These are phyloP conservation scores for Aplidium turbinatum DNA, from an alignment of 23 tunicate species.

Conservation along the genomic window DNA sequence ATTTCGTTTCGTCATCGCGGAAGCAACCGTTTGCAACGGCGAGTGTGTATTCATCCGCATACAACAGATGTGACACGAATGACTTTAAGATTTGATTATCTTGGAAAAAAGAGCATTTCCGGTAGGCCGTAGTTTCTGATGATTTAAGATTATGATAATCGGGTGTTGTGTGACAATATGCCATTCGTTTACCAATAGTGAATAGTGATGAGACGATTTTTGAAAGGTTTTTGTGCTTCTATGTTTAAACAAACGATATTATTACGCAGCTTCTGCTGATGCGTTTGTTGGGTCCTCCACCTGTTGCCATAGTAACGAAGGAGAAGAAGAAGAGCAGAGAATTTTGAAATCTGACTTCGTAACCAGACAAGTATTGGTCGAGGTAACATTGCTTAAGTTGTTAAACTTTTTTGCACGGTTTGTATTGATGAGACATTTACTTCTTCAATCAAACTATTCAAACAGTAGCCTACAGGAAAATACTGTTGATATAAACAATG, in stretches of 20 bases:
- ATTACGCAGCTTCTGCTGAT: constrained; percentile 34
- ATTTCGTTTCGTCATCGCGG: constrained; percentile 29
- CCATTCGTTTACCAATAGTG: too few species aligned
- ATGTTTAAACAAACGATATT: neutral
- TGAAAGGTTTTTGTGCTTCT: neutral
- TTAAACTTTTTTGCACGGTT: too few species aligned
- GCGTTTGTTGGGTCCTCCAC: constrained; percentile 18
- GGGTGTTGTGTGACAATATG: too few species aligned
- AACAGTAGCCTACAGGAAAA: too few species aligned
- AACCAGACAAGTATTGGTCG: constrained; percentile 43
- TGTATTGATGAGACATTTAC: too few species aligned
- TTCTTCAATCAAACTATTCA: too few species aligned
- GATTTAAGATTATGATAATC: too few species aligned
- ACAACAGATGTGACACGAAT: constrained; percentile 39
- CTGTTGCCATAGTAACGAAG: constrained; percentile 37
- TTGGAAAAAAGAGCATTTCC: constrained; percentile 52
- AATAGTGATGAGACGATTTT: too few species aligned
- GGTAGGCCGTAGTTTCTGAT: constrained; percentile 44
- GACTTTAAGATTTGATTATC: constrained; percentile 37
- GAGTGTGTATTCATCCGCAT: constrained; percentile 57
- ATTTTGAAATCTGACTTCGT: constrained; percentile 45
- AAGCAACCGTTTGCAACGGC: constrained; percentile 2
- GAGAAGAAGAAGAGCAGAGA: neutral
- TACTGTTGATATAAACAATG: too few species aligned
- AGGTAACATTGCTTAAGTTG: too few species aligned